phyloP scores from a whole-genome alignment of 2,888 invertebrate species.

The Cistogaster globosa region DNA sequence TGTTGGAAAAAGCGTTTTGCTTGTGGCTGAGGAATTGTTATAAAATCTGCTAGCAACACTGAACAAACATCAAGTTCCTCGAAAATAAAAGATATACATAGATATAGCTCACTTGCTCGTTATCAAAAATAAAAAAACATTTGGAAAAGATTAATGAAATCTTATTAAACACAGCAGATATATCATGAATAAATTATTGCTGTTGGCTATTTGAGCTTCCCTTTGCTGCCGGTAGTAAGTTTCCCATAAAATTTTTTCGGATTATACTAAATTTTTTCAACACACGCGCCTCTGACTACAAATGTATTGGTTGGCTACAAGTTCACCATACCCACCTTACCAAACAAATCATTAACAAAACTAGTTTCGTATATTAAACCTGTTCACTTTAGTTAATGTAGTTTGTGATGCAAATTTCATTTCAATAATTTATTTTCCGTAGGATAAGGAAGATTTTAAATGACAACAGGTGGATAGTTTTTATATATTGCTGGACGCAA shows the following conservation, averaged over 20 bases:
- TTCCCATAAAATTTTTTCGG: constrained; percentile 47
- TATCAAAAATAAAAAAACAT: too few relatives aligned
- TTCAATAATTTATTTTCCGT: constrained; percentile 63
- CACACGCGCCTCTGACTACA: constrained; percentile 52
- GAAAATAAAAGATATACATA: too few relatives aligned
- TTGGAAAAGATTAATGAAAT: constrained; percentile 3
- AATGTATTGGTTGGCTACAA: constrained; percentile 55
- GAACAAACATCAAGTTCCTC: too few relatives aligned
- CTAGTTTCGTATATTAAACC: constrained; percentile 60
- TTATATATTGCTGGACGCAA: constrained; percentile 47
- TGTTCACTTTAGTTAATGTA: constrained; percentile 60
- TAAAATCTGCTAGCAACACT: too few relatives aligned
- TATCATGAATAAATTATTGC: constrained; percentile 30
- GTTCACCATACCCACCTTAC: constrained; percentile 58
- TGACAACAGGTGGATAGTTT: constrained; percentile 63
- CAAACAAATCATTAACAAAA: constrained; percentile 56
- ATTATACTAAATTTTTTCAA: constrained; percentile 32
- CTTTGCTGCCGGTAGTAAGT: constrained; percentile 30
- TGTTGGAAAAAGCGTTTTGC: too few relatives aligned
- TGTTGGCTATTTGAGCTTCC: constrained; percentile 24
- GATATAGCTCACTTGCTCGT: too few relatives aligned
- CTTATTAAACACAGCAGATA: constrained; percentile 5
- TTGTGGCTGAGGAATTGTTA: too few relatives aligned
- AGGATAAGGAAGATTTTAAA: constrained; percentile 63
- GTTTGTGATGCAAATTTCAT: constrained; percentile 66